Base-by-base conservation (phyloP, 2,888 invertebrate genomes). In the Thyatira batis region DNA sequence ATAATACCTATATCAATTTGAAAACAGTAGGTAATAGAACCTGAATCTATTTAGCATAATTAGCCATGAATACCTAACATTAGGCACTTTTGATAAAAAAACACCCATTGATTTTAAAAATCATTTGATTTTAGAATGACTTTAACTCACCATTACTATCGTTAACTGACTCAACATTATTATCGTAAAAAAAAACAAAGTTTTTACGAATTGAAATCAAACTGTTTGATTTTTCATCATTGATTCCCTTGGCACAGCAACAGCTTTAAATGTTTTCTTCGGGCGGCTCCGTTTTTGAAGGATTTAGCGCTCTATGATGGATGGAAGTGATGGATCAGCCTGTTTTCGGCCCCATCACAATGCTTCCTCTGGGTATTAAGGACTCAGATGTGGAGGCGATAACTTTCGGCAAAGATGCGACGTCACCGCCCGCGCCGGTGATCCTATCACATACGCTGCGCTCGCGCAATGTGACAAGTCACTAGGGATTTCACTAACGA, bases 391-490 rank as follows among this genome's bases (percentile, higher is more conserved):
- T 50, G 27, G 20, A 48, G 20, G 33, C 45, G 61, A 62, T 66
- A 39, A 50, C 57, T 56, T 84, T 87, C 86, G 81, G 87, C 81
- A 75, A 84, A 86, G 82, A 74, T 84, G 85, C 87, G 79, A 78
- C 80, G 87, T 87, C 89, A 86, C 82, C 77, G 69, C 61, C 33
- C 13, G 39, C n/a, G 5, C 58, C 65, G 56, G 56, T 56, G 72
- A 76, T 71, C 63, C 61, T 82, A 83, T 84, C 82, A 48, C 57
- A 61, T 55, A 50, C 55, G 51, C 23, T 33, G 61, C 58, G 51
- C 51, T 48, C 1, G 17, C 61, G 65, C 63, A 69, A 75, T 76
- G 65, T 78, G 75, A 76, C 82, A 72, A 84, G 84, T 82, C 84
- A 82, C 73, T 78, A 68, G 59, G 72, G 71, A 69, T 77, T 79